Evolutionary conservation across 2,888 invertebrate species (phyloP).

Genomic region (Xylota sylvarum): DNA sequence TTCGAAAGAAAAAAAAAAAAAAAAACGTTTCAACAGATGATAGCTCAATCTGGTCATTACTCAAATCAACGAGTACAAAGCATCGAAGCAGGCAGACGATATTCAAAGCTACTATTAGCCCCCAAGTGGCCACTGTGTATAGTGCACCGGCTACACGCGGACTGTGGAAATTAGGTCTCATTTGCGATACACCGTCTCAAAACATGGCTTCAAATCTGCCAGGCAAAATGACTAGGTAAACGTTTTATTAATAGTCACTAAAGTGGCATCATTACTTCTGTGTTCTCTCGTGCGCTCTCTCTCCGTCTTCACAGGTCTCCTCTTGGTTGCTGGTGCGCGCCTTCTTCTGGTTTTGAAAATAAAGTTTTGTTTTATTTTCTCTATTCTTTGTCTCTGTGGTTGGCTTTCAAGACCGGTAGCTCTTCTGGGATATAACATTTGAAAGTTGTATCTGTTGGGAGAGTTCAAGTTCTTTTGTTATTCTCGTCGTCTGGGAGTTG

Average conservation of each 20-base stretch:
- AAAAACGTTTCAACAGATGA: conserved; percentile 61
- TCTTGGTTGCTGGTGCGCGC: conserved; percentile 23
- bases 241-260: conserved; percentile 77
- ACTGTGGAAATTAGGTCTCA: conserved; percentile 71
- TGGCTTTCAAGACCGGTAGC: conserved; percentile 68
- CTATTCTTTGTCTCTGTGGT: conserved; percentile 54
- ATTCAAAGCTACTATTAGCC: conserved; percentile 61
- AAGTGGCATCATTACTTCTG: conserved; percentile 74
- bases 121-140: conserved; percentile 59
- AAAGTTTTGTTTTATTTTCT: conserved; percentile 28
- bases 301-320: neutral
- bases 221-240: conserved; percentile 70
- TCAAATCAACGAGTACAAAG: conserved; percentile 63
- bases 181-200: conserved; percentile 61
- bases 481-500: conserved; percentile 16
- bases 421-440: conserved; percentile 44
- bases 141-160: neutral
- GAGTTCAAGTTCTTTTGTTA: conserved; percentile 67
- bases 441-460: conserved; percentile 66
- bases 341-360: conserved; percentile 25
- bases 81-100: conserved; percentile 31
- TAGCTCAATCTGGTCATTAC: conserved; percentile 75
- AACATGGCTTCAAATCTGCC: conserved; percentile 53
- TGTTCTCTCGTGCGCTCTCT: conserved; percentile 28
- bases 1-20: conserved; percentile 11